Percentiles rank a stretch among this genome's conserved stretches.
Conservation (phyloP, 2,113 vertebrate genomes). For the Hemiprocne comata region DNA sequence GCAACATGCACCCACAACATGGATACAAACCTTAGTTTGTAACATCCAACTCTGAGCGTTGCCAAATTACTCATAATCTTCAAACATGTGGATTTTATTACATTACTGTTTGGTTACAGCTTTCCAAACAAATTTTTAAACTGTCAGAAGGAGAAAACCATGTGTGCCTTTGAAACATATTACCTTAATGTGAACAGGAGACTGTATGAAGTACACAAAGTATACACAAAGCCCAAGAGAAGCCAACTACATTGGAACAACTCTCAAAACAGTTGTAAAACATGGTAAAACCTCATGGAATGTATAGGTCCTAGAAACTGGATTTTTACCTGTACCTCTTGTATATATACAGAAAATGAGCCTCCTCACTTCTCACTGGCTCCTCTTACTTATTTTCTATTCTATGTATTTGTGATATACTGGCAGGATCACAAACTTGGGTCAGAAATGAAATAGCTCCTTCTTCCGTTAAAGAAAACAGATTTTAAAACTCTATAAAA, state of each 20-base stretch:
- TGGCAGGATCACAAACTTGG: not conserved
- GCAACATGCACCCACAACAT: not conserved
- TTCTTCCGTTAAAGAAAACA: constrained; percentile 7
- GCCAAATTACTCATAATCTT: not conserved
- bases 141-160: not conserved
- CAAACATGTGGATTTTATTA: not conserved
- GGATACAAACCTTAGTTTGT: not conserved
- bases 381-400: not conserved
- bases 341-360: constrained; percentile 18
- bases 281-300: not conserved
- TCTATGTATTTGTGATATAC: not conserved
- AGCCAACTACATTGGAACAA: not conserved
- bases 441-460: constrained; percentile 17
- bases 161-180: not conserved
- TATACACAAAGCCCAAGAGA: not conserved
- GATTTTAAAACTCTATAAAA: constrained; percentile 19
- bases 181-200: not conserved
- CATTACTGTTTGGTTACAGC: not conserved
- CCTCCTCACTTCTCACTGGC: not conserved
- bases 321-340: not conserved
- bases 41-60: not conserved
- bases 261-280: not conserved
- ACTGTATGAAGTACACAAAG: not conserved
- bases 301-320: constrained; percentile 2
- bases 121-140: constrained; percentile 11